phyloP scores from a whole-genome alignment of 2,113 vertebrate species.

The Perca flavescens region DNA sequence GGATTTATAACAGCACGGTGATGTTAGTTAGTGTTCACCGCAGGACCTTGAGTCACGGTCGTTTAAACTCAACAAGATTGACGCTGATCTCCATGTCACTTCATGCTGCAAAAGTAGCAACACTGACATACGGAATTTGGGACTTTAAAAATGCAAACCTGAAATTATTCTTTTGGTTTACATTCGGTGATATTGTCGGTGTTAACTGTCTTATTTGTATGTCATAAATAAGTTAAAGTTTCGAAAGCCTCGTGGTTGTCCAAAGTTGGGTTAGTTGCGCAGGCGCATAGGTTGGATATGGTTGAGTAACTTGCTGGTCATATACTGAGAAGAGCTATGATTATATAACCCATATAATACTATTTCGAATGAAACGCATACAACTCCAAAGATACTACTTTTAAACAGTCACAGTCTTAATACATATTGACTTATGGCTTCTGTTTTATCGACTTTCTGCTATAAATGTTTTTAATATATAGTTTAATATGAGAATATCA shows the following conservation, averaged over 20 bases:
- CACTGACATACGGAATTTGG: rapidly evolving
- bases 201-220: no score
- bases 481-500: not conserved
- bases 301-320: not conserved
- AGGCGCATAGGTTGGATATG: slow-evolving; percentile 3
- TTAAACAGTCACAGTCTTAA: not conserved
- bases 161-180: not conserved
- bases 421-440: not conserved
- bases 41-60: slow-evolving; percentile 58
- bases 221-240: not conserved
- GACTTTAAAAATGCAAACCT: not conserved
- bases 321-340: not conserved
- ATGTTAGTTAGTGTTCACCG: not conserved
- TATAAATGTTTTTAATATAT: not conserved
- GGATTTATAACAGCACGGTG: rapidly evolving
- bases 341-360: not conserved
- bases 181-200: rapidly evolving
- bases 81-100: slow-evolving; percentile 22
- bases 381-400: not conserved
- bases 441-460: not conserved
- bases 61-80: slow-evolving; percentile 5
- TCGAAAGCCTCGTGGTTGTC: slow-evolving; percentile 13
- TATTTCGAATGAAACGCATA: not conserved
- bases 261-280: slow-evolving; percentile 28
- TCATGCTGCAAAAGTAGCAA: slow-evolving; percentile 13